phyloP scores from a whole-genome alignment of 2,888 invertebrate species.

The Drosophila vallismaia region DNA sequence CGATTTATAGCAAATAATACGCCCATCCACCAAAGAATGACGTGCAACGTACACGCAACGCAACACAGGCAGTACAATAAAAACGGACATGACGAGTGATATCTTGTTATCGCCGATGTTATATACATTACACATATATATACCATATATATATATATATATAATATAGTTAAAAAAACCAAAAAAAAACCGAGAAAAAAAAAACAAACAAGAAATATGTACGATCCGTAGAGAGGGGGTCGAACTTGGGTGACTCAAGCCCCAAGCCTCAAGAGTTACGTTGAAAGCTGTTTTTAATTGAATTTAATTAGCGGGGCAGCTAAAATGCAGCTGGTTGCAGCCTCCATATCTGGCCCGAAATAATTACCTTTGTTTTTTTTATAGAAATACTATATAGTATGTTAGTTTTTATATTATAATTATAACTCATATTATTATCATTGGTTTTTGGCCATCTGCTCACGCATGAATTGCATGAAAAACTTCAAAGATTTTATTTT shows the following conservation, averaged over 20 bases:
- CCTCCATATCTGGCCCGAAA: background rate
- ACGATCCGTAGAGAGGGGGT: constrained; percentile 1
- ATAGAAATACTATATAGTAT: background rate
- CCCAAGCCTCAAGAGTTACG: constrained; percentile 2
- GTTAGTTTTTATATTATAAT: background rate
- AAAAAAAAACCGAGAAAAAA: background rate
- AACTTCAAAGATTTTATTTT: background rate
- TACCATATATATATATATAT: background rate
- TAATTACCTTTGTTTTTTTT: background rate
- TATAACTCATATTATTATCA: background rate
- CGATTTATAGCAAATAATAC: constrained; percentile 1
- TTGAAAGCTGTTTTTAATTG: constrained; percentile 33
- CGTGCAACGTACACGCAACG: constrained; percentile 41
- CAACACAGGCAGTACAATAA: constrained; percentile 42
- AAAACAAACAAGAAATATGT: background rate
- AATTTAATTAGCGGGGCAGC: constrained; percentile 26
- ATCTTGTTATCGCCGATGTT: constrained; percentile 62
- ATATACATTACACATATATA: constrained; percentile 17
- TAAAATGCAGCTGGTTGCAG: constrained; percentile 12
- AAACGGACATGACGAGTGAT: constrained; percentile 42
- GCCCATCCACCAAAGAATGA: constrained; percentile 52
- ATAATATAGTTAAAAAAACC: background rate
- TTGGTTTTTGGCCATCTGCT: background rate
- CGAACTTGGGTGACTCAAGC: constrained; percentile 38
- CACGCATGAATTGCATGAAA: background rate